Conservation (phyloP, 2,113 vertebrate species). For the Heptranchias perlo region DNA sequence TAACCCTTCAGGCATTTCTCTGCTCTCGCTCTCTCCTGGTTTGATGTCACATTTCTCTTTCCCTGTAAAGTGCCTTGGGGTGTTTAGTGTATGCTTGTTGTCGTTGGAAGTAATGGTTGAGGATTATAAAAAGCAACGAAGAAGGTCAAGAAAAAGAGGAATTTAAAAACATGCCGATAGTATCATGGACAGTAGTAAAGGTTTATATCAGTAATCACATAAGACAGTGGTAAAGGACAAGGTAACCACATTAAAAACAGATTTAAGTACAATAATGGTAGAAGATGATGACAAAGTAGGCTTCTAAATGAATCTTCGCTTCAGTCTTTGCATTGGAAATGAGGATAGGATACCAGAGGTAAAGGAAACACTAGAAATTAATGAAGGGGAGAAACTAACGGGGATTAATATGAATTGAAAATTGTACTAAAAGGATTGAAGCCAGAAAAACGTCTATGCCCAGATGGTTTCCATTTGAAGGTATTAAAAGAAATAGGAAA, state of each 20-base stretch:
- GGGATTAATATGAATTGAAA: too few species aligned
- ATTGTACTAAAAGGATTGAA: too few species aligned
- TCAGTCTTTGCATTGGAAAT: not conserved
- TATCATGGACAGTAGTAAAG: not conserved
- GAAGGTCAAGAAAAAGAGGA: not conserved
- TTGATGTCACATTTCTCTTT: not conserved
- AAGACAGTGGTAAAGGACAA: not conserved
- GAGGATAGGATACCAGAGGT: not conserved
- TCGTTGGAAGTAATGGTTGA: not conserved
- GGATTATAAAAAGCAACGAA: not conserved
- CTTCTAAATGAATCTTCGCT: not conserved
- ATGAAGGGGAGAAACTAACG: too few species aligned
- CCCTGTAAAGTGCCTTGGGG: not conserved
- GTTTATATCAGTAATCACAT: not conserved
- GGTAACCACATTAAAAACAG: not conserved
- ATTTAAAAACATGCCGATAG: not conserved
- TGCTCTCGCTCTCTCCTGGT: not conserved
- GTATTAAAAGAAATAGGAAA: too few species aligned
- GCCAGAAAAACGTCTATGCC: too few species aligned
- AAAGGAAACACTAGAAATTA: too few species aligned
- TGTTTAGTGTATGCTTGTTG: not conserved
- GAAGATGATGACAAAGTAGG: not conserved
- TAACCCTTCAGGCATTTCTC: not conserved
- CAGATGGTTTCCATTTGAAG: too few species aligned
- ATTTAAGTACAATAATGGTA: not conserved